Evolutionary conservation across 2,888 invertebrate species (phyloP).

Genomic region (Oscheius sp.): DNA sequence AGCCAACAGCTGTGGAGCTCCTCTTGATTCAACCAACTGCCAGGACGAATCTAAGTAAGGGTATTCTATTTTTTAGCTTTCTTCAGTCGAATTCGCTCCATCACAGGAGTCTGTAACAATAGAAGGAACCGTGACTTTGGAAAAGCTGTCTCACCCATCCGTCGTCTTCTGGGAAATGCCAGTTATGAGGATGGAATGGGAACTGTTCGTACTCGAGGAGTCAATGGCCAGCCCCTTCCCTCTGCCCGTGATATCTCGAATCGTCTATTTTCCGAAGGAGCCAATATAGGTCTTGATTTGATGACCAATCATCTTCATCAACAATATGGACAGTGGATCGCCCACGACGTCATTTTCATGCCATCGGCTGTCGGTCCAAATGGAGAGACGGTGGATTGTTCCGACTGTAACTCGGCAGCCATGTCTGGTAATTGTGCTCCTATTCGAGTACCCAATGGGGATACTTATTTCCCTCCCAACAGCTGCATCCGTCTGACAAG

Average conservation of each 20-base stretch:
- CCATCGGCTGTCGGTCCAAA: conserved; percentile 31
- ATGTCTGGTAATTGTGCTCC: conserved; percentile 86
- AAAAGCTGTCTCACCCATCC: conserved; percentile 83
- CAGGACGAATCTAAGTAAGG: conserved; percentile 32
- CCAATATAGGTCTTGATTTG: conserved; percentile 28
- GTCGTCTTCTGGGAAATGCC: conserved; percentile 80
- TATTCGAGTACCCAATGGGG: conserved; percentile 78
- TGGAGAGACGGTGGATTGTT: conserved; percentile 53
- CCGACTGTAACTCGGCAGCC: conserved; percentile 84
- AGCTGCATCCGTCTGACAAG: conserved; percentile 90
- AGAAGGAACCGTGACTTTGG: conserved; percentile 82
- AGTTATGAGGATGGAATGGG: conserved; percentile 76
- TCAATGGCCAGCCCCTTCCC: conserved; percentile 39
- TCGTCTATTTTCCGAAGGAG: conserved; percentile 34
- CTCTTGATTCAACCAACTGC: background rate
- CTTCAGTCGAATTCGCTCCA: too few relatives aligned
- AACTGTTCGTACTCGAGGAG: conserved; percentile 31
- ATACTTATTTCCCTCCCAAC: conserved; percentile 38
- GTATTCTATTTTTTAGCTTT: background rate
- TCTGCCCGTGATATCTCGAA: conserved; percentile 47
- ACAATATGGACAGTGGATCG: conserved; percentile 93
- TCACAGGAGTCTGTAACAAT: conserved; percentile 88
- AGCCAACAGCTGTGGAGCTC: too few relatives aligned
- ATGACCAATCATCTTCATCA: conserved; percentile 75
- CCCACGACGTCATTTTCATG: conserved; percentile 91